Evolutionary conservation across 2,888 invertebrate genomes (phyloP).

Genomic region (Drosophila cognata): DNA sequence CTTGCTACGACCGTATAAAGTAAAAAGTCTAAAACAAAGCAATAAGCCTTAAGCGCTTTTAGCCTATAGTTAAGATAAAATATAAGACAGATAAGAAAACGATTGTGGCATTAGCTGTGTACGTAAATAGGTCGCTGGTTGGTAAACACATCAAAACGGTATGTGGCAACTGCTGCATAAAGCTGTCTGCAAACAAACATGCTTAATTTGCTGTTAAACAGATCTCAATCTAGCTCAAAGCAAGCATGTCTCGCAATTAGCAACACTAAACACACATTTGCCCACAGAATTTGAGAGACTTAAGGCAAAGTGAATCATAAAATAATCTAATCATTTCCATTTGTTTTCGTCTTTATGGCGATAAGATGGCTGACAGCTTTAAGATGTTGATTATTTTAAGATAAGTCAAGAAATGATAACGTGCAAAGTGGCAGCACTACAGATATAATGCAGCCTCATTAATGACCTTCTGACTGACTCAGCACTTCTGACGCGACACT

Average conservation of each 20-base stretch:
- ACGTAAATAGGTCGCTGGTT: conserved; percentile 42
- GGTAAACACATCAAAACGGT: conserved; percentile 47
- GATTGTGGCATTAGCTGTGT: conserved; percentile 15
- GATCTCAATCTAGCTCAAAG: conserved; percentile 24
- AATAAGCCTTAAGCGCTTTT: not conserved
- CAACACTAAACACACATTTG: conserved; percentile 11
- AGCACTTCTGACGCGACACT: conserved; percentile 12
- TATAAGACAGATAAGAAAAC: conserved; percentile 5
- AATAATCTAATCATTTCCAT: conserved; percentile 32
- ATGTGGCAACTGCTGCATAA: conserved; percentile 43
- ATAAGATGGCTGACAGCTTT: conserved; percentile 55
- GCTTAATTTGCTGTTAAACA: conserved; percentile 19
- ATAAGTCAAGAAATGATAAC: conserved; percentile 43
- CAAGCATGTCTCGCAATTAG: conserved; percentile 38
- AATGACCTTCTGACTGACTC: conserved; percentile 40
- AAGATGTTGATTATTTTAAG: conserved; percentile 34
- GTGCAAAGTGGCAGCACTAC: conserved; percentile 35
- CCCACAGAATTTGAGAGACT: conserved; percentile 44
- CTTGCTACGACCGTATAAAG: not conserved
- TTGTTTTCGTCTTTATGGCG: conserved; percentile 37
- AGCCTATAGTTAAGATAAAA: conserved; percentile 34
- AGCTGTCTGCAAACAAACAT: conserved; percentile 48
- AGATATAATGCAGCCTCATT: conserved; percentile 30
- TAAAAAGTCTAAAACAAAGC: conserved; percentile 13
- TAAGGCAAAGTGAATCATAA: conserved; percentile 44